Conservation (phyloP, 2,888 invertebrate genomes). For the Eupithecia subfuscata region DNA sequence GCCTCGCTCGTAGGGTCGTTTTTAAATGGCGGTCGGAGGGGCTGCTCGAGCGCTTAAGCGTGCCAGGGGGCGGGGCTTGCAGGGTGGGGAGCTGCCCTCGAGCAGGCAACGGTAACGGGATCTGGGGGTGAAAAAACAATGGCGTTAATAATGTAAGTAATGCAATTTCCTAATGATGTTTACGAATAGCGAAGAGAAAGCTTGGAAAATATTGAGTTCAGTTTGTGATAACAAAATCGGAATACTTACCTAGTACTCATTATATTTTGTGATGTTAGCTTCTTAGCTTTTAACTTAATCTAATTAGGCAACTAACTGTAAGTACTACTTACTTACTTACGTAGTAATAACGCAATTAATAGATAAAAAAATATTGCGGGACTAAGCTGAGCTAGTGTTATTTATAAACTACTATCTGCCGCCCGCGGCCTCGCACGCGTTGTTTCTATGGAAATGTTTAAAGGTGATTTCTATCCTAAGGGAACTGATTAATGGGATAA, state of each 20-base stretch:
- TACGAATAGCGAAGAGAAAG: conserved; percentile 1
- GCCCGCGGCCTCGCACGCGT: no score
- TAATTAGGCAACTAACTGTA: neutral
- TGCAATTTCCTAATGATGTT: conserved; percentile 31
- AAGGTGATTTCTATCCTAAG: no score
- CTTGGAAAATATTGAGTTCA: neutral
- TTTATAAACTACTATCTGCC: no score
- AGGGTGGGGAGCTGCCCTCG: conserved; percentile 31
- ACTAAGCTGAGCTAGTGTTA: no score
- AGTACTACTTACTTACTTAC: neutral
- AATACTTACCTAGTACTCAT: neutral
- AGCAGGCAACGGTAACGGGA: conserved; percentile 42
- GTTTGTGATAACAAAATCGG: neutral
- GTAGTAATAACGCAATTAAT: neutral
- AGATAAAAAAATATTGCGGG: neutral
- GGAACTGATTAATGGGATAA: no score
- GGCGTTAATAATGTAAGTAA: conserved; percentile 33
- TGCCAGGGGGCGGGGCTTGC: conserved; percentile 43
- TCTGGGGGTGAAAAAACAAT: conserved; percentile 43
- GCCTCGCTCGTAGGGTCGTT: conserved; percentile 40
- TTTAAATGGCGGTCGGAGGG: conserved; percentile 43
- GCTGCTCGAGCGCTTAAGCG: conserved; percentile 48
- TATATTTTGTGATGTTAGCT: neutral
- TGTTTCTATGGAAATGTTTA: no score
- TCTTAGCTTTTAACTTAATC: neutral